phyloP scores from a whole-genome alignment of 2,113 vertebrate genomes.

The Periophthalmus modestus region DNA sequence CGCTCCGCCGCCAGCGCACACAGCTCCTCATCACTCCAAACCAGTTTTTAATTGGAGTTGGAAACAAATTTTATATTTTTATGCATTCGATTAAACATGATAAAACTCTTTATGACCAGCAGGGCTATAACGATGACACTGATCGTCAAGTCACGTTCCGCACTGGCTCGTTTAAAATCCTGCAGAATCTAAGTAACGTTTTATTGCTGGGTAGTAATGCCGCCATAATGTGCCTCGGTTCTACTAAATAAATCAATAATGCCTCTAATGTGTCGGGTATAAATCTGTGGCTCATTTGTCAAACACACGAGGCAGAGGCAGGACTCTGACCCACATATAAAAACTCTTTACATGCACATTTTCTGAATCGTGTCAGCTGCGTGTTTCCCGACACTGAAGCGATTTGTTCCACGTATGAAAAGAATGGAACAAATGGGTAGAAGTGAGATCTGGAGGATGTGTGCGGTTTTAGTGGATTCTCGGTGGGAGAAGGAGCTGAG shows the following conservation, averaged over 20 bases:
- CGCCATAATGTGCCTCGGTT: slow-evolving; percentile 36
- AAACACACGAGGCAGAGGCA: slow-evolving; percentile 13
- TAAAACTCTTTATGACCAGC: slow-evolving; percentile 16
- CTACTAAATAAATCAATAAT: slow-evolving; percentile 61
- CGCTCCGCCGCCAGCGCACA: neutral
- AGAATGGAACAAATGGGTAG: slow-evolving; percentile 15
- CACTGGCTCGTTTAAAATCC: slow-evolving; percentile 20
- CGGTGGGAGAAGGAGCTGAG: slow-evolving; percentile 44
- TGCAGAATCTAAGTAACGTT: slow-evolving; percentile 23
- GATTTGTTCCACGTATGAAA: slow-evolving; percentile 10
- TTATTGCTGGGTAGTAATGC: slow-evolving; percentile 26
- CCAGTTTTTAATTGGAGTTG: neutral
- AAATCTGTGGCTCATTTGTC: slow-evolving; percentile 58
- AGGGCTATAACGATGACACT: slow-evolving; percentile 33
- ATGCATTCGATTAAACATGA: neutral
- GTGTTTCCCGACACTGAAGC: neutral
- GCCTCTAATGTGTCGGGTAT: slow-evolving; percentile 40
- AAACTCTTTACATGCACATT: slow-evolving; percentile 54
- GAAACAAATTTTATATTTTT: neutral
- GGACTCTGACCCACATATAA: slow-evolving; percentile 64
- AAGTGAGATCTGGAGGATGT: slow-evolving; percentile 32
- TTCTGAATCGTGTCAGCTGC: slow-evolving; percentile 40
- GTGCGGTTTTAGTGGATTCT: slow-evolving; percentile 29
- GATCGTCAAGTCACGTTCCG: neutral
- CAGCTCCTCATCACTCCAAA: neutral